Evolutionary conservation across 1,140 invertebrate species (phyloP).

Genomic region (Drosophila ambigua): DNA sequence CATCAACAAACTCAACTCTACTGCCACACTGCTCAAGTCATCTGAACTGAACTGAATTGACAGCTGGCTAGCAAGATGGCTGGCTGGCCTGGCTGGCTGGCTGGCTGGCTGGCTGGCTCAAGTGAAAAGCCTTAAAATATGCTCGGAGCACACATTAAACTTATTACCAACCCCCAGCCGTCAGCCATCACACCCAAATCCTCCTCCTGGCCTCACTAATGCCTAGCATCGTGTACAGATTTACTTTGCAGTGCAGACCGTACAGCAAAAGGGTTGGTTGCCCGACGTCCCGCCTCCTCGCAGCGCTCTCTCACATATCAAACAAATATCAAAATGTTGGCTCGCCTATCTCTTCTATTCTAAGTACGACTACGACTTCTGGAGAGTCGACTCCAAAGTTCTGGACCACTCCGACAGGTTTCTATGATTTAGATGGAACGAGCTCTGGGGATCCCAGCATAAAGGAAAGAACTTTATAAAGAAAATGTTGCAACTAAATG

Average conservation of each 20-base stretch:
- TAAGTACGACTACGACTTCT: slow-evolving; percentile 26
- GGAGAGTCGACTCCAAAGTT: slow-evolving; percentile 54
- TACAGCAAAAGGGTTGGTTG: slow-evolving; percentile 73
- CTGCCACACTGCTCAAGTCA: slow-evolving; percentile 41
- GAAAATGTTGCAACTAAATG: neutral
- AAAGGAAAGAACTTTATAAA: neutral
- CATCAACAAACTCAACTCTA: slow-evolving; percentile 49
- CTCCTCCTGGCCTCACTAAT: slow-evolving; percentile 37
- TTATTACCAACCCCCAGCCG: slow-evolving; percentile 60
- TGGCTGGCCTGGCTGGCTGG: neutral
- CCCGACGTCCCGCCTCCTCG: neutral
- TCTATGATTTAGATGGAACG: slow-evolving; percentile 44
- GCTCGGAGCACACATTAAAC: slow-evolving; percentile 80
- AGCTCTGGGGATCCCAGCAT: slow-evolving; percentile 19
- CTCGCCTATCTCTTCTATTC: slow-evolving; percentile 35
- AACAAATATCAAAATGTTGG: slow-evolving; percentile 67
- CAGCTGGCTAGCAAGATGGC: slow-evolving; percentile 67
- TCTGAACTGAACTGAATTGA: slow-evolving; percentile 58
- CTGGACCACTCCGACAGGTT: slow-evolving; percentile 4
- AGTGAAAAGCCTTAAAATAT: slow-evolving; percentile 69
- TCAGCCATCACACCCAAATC: slow-evolving; percentile 1
- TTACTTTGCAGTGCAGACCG: slow-evolving; percentile 55
- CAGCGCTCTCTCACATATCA: slow-evolving; percentile 42
- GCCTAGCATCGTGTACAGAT: slow-evolving; percentile 65
- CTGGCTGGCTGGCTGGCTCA: slow-evolving; percentile 27